Evolutionary conservation across 2,113 vertebrate genomes (phyloP).

Genomic region (Cavia aperea): DNA sequence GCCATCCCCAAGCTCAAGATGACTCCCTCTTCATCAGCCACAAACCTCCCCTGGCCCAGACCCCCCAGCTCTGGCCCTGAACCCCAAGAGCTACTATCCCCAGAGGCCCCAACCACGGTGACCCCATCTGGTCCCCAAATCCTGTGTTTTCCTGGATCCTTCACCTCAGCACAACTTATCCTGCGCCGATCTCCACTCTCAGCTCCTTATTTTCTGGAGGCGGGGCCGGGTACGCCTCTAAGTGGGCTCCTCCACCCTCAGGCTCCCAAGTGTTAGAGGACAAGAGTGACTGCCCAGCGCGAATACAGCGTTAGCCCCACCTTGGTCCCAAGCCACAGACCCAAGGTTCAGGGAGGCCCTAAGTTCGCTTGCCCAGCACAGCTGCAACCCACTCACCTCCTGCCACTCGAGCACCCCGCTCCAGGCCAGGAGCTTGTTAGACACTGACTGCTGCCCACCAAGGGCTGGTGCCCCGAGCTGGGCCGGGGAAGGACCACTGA

Average conservation of each 20-base stretch:
- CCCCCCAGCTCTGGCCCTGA: neutral
- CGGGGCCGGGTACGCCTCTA: too few relatives aligned
- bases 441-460: slow-evolving; percentile 76
- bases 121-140: neutral
- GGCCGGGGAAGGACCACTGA: slow-evolving; percentile 65
- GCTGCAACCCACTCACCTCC: slow-evolving; percentile 77
- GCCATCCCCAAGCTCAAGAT: neutral
- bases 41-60: neutral
- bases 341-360: neutral
- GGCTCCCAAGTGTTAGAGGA: neutral
- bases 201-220: neutral
- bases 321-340: neutral
- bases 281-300: neutral
- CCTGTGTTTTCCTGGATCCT: neutral
- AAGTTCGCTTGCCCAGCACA: fast-evolving
- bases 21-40: neutral
- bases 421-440: slow-evolving; percentile 91
- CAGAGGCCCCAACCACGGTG: neutral
- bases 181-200: neutral
- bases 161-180: neutral
- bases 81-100: neutral
- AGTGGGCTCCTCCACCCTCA: neutral
- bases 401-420: slow-evolving; percentile 93
- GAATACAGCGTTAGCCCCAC: neutral
- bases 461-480: slow-evolving; percentile 73